Evolutionary conservation across 2,888 invertebrate genomes (phyloP), one percentile per base, ranked within the genome.

Genomic region (Lepetodrilus schrolli): DNA sequence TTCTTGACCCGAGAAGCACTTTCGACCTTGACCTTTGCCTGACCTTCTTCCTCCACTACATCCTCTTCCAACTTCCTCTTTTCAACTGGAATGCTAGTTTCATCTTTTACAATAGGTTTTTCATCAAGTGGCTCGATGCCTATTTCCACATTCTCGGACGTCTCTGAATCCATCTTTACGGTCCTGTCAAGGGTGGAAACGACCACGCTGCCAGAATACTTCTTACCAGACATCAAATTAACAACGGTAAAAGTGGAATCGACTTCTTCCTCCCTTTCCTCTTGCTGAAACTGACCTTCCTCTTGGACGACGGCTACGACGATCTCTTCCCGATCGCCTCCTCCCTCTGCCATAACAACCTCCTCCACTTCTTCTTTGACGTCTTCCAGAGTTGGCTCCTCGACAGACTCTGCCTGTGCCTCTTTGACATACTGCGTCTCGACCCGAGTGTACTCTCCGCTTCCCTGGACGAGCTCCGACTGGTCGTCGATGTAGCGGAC

Each of bases 61-160:
- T 58, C 58, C 30, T 58, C 58, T 26, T 58, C 58, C 34, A 58
- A 34, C 58, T 58, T 58, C 34, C 58, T 58, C 17, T 58, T 58
- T 30, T 34, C 30, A 58, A 17, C 58, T 30, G 58, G 58, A 58
- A 58, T 58, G 58, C 58, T 58, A 30, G 26, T 13, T 58, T 58
- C 58, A 13, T 43, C n/a, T 43, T 43, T 43, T 1, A 17, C 17
- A 13, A 30, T 34, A 30, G 34, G 30, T 30, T 23, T 58, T 58
- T 58, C 26, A 30, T 58, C 30, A 17, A 58, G 30, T 30, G 58
- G 58, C 58, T 30, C 58, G 17, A 58, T 34, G 17, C 13, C 4
- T 30, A 58, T 30, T 58, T 58, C 30, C 26, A 34, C 58, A 30
- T 1, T 34, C 17, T 58, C 58, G 26, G 30, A 30, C 58, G 30